These are phyloP conservation scores for Gryllus bimaculatus DNA, from an alignment of 1,140 invertebrate species.

Conservation along the genomic window DNA sequence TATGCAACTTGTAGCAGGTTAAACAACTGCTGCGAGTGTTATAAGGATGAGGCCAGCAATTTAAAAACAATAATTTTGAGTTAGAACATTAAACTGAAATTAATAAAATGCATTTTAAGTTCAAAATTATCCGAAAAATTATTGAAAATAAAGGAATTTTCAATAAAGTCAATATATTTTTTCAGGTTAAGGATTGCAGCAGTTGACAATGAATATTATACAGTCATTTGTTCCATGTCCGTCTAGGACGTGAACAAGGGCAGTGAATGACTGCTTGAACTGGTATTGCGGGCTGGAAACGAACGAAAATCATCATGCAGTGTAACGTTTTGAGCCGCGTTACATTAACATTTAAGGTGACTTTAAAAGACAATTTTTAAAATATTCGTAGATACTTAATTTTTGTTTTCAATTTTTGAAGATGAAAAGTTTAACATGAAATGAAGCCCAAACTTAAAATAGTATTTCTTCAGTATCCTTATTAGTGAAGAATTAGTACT, in stretches of 20 bases:
- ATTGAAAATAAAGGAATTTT: no score
- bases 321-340: slow-evolving; percentile 35
- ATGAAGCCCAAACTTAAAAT: background rate
- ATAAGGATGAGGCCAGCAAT: no score
- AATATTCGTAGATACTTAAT: slow-evolving; percentile 13
- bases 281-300: background rate
- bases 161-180: no score
- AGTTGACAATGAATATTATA: no score
- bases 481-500: background rate
- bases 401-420: background rate
- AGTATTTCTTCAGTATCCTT: background rate
- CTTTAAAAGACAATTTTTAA: slow-evolving; percentile 19
- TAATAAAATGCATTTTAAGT: no score
- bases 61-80: no score
- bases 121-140: no score
- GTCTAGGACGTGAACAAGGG: background rate
- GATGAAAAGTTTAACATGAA: background rate
- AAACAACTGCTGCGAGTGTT: no score
- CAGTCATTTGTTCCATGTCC: no score
- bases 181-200: no score
- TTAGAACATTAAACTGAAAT: no score
- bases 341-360: slow-evolving; percentile 35
- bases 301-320: slow-evolving; percentile 31
- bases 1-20: no score
- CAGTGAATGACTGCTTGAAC: background rate